Conservation (phyloP, 1,140 invertebrate genomes). For the Pomacea maculata region DNA sequence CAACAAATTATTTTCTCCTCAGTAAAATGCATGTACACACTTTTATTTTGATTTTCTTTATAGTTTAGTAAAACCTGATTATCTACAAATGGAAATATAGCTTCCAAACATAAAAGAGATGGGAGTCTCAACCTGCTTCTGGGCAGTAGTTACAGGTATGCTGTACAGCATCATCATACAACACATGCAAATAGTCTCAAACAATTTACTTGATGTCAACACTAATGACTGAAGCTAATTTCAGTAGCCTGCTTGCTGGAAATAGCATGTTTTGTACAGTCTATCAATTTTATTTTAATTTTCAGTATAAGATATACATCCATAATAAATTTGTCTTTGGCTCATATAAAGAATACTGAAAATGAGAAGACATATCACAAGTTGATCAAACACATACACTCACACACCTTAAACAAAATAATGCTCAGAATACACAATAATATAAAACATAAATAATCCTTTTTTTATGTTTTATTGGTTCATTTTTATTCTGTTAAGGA, state of each 20-base stretch:
- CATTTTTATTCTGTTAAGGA: neutral
- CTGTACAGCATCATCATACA: too few species aligned
- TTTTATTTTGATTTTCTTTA: too few species aligned
- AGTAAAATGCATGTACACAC: neutral
- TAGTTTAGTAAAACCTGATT: neutral
- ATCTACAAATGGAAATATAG: neutral
- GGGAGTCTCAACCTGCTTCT: too few species aligned
- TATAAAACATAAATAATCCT: neutral
- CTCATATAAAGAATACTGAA: neutral
- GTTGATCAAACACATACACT: neutral
- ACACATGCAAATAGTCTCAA: too few species aligned
- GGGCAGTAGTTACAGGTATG: too few species aligned
- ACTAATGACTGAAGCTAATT: neutral
- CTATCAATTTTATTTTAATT: neutral
- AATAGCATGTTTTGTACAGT: neutral
- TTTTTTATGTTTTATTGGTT: neutral
- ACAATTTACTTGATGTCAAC: too few species aligned
- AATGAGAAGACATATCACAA: neutral
- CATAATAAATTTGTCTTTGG: neutral
- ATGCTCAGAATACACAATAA: neutral
- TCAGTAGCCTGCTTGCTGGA: neutral
- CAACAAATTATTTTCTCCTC: neutral
- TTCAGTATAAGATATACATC: neutral
- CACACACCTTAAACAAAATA: neutral
- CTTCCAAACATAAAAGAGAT: too few species aligned